Conservation (phyloP, 2,888 invertebrate species). For the Eupithecia dodoneata region DNA sequence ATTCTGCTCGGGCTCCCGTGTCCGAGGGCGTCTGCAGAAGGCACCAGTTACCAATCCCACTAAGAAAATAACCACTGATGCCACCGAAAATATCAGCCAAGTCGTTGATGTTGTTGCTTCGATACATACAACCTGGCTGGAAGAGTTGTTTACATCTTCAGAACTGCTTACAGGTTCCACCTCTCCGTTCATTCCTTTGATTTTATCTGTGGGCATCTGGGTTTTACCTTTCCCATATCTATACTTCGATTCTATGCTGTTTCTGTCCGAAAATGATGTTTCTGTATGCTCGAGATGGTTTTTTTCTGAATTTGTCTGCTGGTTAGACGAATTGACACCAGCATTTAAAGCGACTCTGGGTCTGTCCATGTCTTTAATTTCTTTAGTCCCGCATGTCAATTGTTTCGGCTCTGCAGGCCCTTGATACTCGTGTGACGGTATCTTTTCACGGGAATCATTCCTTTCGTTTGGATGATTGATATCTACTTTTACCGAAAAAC, state of each 20-base stretch:
- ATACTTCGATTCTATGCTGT: background rate
- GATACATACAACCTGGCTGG: background rate
- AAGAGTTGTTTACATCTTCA: background rate
- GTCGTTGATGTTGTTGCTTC: background rate
- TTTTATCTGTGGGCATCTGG: background rate
- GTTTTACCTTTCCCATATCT: background rate
- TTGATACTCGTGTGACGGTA: background rate
- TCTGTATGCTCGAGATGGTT: background rate
- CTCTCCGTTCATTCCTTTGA: background rate
- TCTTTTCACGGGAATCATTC: background rate
- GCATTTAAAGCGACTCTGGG: background rate
- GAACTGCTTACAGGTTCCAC: background rate
- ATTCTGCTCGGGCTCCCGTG: background rate
- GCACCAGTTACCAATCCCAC: background rate
- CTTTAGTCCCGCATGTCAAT: background rate
- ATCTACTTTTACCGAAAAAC: background rate
- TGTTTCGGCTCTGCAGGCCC: conserved; percentile 1
- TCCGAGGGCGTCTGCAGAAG: background rate
- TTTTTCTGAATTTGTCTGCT: background rate
- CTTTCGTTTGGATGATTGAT: background rate
- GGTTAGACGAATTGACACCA: background rate
- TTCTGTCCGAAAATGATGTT: background rate
- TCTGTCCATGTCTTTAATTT: background rate
- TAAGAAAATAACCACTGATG: background rate
- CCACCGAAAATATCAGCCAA: background rate